Percentiles rank a stretch among this genome's conserved stretches.
Conservation (phyloP, 2,888 invertebrate species). For the Calliopum simillimum region DNA sequence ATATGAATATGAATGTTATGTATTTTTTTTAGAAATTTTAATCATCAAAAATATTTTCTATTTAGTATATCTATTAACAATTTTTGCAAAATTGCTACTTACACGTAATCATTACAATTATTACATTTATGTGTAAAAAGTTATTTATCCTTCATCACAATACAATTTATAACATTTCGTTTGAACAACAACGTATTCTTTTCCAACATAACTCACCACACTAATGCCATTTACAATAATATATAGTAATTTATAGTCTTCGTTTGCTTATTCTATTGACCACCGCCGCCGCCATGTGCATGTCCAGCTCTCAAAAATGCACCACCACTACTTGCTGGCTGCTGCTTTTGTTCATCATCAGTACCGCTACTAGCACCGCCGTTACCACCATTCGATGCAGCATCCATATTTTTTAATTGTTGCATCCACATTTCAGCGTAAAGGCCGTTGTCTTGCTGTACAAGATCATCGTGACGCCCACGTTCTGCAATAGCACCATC, state of each 20-base stretch:
- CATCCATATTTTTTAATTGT: slow-evolving; percentile 72
- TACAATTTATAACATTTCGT: neutral
- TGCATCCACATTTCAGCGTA: slow-evolving; percentile 96
- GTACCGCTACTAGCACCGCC: slow-evolving; percentile 20
- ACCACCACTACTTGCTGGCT: slow-evolving; percentile 23
- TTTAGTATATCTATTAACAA: too few relatives aligned
- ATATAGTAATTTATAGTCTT: neutral
- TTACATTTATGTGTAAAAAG: too few relatives aligned
- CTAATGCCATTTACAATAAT: neutral
- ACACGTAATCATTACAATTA: too few relatives aligned
- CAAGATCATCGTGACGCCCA: slow-evolving; percentile 79
- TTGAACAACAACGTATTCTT: neutral
- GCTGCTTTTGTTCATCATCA: neutral
- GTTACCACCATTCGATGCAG: slow-evolving; percentile 38
- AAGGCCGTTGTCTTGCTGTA: slow-evolving; percentile 77
- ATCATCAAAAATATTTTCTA: too few relatives aligned
- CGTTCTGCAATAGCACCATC: slow-evolving; percentile 93
- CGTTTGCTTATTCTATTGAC: slow-evolving; percentile 37
- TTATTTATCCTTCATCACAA: slow-evolving; percentile 24
- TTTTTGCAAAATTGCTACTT: too few relatives aligned
- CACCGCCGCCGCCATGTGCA: slow-evolving; percentile 52
- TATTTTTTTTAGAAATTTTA: too few relatives aligned
- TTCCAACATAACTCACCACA: slow-evolving; percentile 12
- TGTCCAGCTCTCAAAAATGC: slow-evolving; percentile 52
- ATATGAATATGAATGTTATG: too few relatives aligned